Evolutionary conservation across 2,888 invertebrate species (phyloP).

Genomic region (Andrena trimmerana): DNA sequence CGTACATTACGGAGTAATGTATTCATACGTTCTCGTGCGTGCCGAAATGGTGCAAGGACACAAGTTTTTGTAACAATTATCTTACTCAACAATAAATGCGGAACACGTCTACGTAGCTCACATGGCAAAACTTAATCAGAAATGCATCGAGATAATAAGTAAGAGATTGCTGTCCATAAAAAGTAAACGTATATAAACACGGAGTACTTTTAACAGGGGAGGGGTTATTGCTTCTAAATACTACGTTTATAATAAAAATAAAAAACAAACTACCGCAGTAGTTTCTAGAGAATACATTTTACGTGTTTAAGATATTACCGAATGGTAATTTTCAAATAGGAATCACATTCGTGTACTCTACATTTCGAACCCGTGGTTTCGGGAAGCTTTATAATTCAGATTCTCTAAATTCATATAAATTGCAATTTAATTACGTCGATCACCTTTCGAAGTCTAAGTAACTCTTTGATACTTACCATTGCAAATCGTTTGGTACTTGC

Average conservation of each 20-base stretch:
- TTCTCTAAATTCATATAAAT: not conserved
- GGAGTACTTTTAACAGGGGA: slow-evolving; percentile 21
- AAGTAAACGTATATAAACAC: slow-evolving; percentile 4
- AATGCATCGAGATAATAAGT: slow-evolving; percentile 39
- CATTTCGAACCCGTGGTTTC: too few species aligned
- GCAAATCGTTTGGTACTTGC: slow-evolving; percentile 19
- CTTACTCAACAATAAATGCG: slow-evolving; percentile 51
- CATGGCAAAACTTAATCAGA: slow-evolving; percentile 36
- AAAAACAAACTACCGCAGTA: not conserved
- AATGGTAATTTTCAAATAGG: not conserved
- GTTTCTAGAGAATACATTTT: slow-evolving; percentile 12
- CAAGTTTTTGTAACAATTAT: slow-evolving; percentile 50
- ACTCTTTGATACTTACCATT: slow-evolving; percentile 10
- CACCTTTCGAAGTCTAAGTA: not conserved
- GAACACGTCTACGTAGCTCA: slow-evolving; percentile 34
- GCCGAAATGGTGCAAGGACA: slow-evolving; percentile 55
- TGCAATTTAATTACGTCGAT: slow-evolving; percentile 1
- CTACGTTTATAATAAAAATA: slow-evolving; percentile 5
- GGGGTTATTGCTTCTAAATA: slow-evolving; percentile 8
- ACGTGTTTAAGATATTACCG: slow-evolving; percentile 10
- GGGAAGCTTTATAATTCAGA: not conserved
- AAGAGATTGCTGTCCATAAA: slow-evolving; percentile 12
- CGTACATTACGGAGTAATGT: slow-evolving; percentile 53
- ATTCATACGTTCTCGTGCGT: slow-evolving; percentile 35
- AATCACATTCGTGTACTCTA: too few species aligned